Evolutionary conservation across 2,888 invertebrate species (phyloP), one percentile per base, ranked within the genome.

Genomic region (Cataglyphis cursor): DNA sequence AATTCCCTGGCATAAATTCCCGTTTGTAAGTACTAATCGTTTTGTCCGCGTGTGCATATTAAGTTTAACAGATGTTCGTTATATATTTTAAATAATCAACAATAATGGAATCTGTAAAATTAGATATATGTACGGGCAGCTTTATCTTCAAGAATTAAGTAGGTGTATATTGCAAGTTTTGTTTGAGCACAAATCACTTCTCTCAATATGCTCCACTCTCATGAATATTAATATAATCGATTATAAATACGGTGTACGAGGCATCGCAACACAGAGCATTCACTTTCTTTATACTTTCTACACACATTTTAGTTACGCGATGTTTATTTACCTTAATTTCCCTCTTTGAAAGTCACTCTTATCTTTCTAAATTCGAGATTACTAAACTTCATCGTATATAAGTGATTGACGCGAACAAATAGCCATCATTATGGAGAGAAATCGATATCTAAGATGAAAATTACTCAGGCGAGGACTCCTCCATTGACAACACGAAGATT

Each of bases 361-460:
- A 41, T 41, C 54, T 51, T 51, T 2, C 8, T 10, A 51, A 31
- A 0, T 10, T 57, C 28, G n/a, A 41, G 10, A 24, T 51, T 31
- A 51, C 57, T 59, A 44, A 44, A 31, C 15, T 5, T 57, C 31
- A 10, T 5, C 70, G 41, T 57, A 44, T 21, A 21, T 57, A 57
- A 41, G 59, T 41, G 31, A 78, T 57, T 28, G 21, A 21, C 74
- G n/a, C 6, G n/a, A n/a, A 6, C 41, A 31, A 51, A 31, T 12
- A 51, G 21, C 38, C 28, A 15, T 70, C n/a, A 28, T 57, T 68
- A 76, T 54, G 10, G 1, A n/a, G 21, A 41, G 10, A 44, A 41
- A 78, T 8, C 24, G 44, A 80, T 61, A 44, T 72, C 35, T 68
- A 6, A 21, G 57, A 72, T 61, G 18, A 59, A 72, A 80, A 59